Evolutionary conservation across 2,113 vertebrate species (phyloP).

Genomic region (Mesocricetus auratus): DNA sequence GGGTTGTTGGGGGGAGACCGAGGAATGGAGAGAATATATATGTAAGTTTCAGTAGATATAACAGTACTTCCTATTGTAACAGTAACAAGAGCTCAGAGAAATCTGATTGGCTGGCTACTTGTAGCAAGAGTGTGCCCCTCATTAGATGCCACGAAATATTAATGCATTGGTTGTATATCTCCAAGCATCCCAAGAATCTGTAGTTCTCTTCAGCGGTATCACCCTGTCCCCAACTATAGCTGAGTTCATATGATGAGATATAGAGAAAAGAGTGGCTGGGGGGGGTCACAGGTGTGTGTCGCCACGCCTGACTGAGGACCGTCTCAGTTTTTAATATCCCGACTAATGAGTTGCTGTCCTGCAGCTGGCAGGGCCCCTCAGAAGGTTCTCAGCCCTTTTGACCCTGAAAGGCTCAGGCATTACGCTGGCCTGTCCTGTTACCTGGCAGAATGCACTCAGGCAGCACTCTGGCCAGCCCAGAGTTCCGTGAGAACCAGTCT

Average conservation of each 20-base stretch:
- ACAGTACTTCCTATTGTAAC: neutral
- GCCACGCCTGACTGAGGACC: neutral
- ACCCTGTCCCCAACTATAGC: neutral
- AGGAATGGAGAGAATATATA: neutral
- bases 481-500: too few species aligned
- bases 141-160: slow-evolving; percentile 5
- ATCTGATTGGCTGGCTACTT: neutral
- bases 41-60: neutral
- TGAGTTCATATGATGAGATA: neutral
- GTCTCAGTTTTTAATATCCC: neutral
- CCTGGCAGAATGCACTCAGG: too few species aligned
- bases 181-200: neutral
- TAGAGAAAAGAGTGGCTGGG: neutral
- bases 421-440: too few species aligned
- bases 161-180: neutral
- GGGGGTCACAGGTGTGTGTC: neutral
- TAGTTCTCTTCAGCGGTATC: neutral
- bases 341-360: neutral
- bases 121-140: neutral
- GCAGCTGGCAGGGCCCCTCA: neutral
- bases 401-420: too few species aligned
- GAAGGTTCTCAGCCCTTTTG: neutral
- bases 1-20: neutral
- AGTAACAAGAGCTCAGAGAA: neutral
- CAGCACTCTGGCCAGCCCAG: too few species aligned